phyloP scores from a whole-genome alignment of 2,113 vertebrate genomes.

The Psammodynastes pulverulentus region DNA sequence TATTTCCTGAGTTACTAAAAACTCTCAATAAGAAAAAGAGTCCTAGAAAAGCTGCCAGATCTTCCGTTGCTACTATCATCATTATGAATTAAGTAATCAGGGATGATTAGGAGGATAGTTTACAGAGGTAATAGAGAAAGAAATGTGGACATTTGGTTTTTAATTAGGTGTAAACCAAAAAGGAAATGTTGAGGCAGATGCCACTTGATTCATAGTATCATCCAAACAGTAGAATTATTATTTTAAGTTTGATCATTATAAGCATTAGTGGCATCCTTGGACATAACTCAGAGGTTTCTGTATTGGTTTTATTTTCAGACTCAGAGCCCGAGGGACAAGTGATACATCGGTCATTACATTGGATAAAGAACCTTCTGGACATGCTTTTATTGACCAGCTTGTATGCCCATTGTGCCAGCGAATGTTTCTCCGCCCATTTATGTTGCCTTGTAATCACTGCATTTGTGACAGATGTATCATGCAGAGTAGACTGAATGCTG shows the following conservation, averaged over 20 bases:
- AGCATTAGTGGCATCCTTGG: background rate
- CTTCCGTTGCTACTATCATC: background rate
- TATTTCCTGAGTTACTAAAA: background rate
- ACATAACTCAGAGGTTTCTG: background rate
- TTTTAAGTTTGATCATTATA: background rate
- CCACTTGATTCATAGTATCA: background rate
- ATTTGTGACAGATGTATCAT: conserved; percentile 57
- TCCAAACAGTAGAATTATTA: background rate
- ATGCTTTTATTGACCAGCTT: conserved; percentile 44
- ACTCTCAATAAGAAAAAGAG: background rate
- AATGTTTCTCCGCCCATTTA: conserved; percentile 63
- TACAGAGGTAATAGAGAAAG: background rate
- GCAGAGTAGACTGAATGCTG: conserved; percentile 47
- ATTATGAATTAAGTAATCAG: background rate
- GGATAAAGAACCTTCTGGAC: conserved; percentile 29
- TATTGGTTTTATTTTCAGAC: conserved; percentile 19
- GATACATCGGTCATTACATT: background rate
- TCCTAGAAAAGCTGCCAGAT: background rate
- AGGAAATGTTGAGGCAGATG: background rate
- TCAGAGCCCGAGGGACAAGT: background rate
- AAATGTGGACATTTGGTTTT: background rate
- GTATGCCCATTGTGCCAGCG: conserved; percentile 59
- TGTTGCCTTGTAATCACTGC: conserved; percentile 67
- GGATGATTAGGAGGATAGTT: background rate
- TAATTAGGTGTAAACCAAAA: background rate